A percentile compares a stretch with the other conserved stretches of the same genome.
Evolutionary conservation across 1,140 invertebrate species (phyloP).

Genomic region (Atta colombica): DNA sequence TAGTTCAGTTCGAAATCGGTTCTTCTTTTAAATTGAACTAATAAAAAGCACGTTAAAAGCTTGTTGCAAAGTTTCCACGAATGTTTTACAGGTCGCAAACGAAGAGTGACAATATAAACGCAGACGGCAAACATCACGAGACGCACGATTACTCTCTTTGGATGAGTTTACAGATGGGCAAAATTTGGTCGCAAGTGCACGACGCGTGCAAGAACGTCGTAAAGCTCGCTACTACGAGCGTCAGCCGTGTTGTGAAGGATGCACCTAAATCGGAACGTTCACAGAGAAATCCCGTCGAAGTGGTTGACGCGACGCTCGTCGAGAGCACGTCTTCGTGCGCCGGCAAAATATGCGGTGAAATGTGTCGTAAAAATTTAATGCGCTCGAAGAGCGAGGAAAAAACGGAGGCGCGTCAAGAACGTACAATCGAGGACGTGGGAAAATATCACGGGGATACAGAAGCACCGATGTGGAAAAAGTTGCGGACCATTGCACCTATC

Average conservation of each 20-base stretch:
- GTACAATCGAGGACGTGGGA: conserved; percentile 7
- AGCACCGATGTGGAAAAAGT: not conserved
- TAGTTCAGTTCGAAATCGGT: not conserved
- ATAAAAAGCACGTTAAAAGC: not conserved
- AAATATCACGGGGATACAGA: not conserved
- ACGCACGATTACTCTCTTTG: conserved; percentile 52
- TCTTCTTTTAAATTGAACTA: not conserved
- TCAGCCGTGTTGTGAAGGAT: conserved; percentile 56
- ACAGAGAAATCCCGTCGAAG: conserved; percentile 40
- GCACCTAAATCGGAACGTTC: conserved; percentile 50
- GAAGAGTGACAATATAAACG: not conserved
- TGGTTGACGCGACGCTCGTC: conserved; percentile 39
- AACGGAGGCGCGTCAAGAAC: not conserved
- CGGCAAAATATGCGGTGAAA: conserved; percentile 26
- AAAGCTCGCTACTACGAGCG: conserved; percentile 28
- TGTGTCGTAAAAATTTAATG: conserved; percentile 42
- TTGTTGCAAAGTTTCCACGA: not conserved
- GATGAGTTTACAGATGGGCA: conserved; percentile 56
- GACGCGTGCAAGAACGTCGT: conserved; percentile 60
- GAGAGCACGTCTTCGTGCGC: conserved; percentile 16
- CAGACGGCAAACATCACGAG: conserved; percentile 36
- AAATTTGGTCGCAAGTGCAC: conserved; percentile 64
- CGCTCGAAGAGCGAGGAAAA: not conserved
- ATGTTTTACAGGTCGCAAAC: conserved; percentile 54
- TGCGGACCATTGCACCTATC: not conserved